Evolutionary conservation across 1,140 invertebrate genomes (phyloP).

Genomic region (Nephotettix cincticeps): DNA sequence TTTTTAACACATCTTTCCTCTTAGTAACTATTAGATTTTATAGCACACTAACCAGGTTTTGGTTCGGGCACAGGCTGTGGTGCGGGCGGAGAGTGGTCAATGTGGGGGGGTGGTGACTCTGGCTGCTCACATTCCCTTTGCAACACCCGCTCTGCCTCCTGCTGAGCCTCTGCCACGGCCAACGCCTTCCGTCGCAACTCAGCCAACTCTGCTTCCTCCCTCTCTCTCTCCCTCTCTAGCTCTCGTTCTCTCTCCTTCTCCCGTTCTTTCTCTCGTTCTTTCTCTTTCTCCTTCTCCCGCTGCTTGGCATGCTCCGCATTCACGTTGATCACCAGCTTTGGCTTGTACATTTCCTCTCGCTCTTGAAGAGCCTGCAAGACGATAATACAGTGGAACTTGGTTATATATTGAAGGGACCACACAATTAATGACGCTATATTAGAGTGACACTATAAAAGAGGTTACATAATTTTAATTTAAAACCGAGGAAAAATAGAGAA

Average conservation of each 20-base stretch:
- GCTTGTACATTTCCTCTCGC: conserved; percentile 80
- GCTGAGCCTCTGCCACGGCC: conserved; percentile 30
- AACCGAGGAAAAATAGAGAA: too few relatives aligned
- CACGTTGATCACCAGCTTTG: conserved; percentile 71
- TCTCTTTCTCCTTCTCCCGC: conserved; percentile 54
- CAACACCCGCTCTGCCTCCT: conserved; percentile 27
- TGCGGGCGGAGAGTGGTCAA: background rate
- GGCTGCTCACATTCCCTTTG: conserved; percentile 21
- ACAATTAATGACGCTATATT: too few relatives aligned
- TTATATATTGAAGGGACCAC: too few relatives aligned
- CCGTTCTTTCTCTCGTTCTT: conserved; percentile 49
- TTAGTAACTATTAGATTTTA: too few relatives aligned
- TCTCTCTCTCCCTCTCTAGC: conserved; percentile 47
- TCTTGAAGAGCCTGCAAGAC: conserved; percentile 65
- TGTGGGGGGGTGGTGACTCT: conserved; percentile 2
- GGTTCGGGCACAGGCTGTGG: conserved; percentile 25
- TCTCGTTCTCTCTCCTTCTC: conserved; percentile 52
- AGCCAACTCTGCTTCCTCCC: conserved; percentile 34
- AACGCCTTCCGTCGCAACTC: conserved; percentile 50
- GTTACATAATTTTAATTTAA: too few relatives aligned
- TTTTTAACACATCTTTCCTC: too few relatives aligned
- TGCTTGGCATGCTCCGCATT: conserved; percentile 56
- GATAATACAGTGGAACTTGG: too few relatives aligned
- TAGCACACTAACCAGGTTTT: conserved; percentile 19
- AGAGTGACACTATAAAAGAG: too few relatives aligned